Percentiles rank a stretch among this genome's conserved stretches.
These are phyloP conservation scores for Lepidiolamprologus cunningtoni DNA, from an alignment of 2,113 vertebrate genomes.

Conservation along the genomic window DNA sequence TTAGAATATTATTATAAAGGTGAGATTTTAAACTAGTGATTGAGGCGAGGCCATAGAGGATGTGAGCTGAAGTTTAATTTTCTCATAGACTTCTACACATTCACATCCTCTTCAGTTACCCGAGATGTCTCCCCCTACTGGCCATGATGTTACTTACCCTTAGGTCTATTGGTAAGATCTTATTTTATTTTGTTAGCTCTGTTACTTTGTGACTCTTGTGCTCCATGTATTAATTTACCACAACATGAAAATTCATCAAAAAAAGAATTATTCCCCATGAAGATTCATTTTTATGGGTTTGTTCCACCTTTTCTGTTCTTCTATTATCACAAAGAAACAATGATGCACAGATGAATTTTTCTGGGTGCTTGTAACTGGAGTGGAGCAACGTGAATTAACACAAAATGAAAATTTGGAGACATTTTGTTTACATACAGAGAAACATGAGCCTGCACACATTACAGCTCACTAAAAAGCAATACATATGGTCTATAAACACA, in stretches of 20 bases:
- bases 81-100: background rate
- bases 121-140: background rate
- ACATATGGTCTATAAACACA: background rate
- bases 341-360: background rate
- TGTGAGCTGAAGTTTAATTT: fast-evolving
- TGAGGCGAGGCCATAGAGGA: background rate
- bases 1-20: background rate
- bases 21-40: background rate
- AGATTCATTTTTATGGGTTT: fast-evolving
- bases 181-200: background rate
- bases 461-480: background rate
- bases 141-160: background rate
- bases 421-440: background rate
- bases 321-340: background rate
- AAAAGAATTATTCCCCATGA: fast-evolving
- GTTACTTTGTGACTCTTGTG: background rate
- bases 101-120: background rate
- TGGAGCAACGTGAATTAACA: fast-evolving
- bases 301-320: background rate
- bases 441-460: background rate
- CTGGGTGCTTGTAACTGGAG: background rate
- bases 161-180: background rate
- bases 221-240: background rate
- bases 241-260: fast-evolving
- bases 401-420: background rate